Base-by-base conservation (phyloP, 2,797 vertebrate species). In the Hydrolagus colliei region DNA sequence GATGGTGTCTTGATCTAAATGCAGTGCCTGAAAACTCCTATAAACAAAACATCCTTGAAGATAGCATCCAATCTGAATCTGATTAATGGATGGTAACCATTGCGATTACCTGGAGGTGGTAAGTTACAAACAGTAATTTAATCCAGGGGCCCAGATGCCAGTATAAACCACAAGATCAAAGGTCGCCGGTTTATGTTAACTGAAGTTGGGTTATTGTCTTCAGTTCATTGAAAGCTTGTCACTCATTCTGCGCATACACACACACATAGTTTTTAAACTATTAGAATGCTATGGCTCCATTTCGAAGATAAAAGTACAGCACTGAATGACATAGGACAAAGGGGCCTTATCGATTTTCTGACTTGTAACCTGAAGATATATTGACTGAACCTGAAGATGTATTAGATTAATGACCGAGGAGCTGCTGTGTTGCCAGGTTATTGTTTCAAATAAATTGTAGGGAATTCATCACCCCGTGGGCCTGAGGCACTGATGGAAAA, bases 101-200 rank as follows among this genome's bases (percentile, higher is more conserved):
- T 76, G n/a, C 74, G 20, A 77, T 77, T 77, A 61, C 75, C 52
- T 77, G 5, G 75, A 77, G 75, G 18, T 20, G 59, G 41, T 61
- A 41, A 77, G 61, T 77, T 61, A 77, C 20, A 77, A 77, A 61
- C 75, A 77, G 52, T 77, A 77, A 77, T 77, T 77, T 10, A 61
- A 77, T 77, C 75, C n/a, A 77, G 18, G 0, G 9, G 52, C n/a
- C 75, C 75, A 77, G 75, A 77, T 77, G 41, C 75, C 41, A 77
- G 41, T 10, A n/a, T 61, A n/a, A 76, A 18, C n/a, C 59, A 52
- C 59, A 59, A 52, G 52, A 77, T 61, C 75, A 77, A n/a, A 77
- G 75, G 75, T 77, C 61, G 61, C 16, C 12, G 52, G 41, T n/a
- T 77, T 77, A 61, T 77, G 41, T 11, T 20, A 41, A 61, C 61